Percentiles rank a stretch among this genome's conserved stretches.
These are phyloP conservation scores for Anarhynchus alexandrinus DNA, from an alignment of 2,113 vertebrate genomes.

Conservation along the genomic window DNA sequence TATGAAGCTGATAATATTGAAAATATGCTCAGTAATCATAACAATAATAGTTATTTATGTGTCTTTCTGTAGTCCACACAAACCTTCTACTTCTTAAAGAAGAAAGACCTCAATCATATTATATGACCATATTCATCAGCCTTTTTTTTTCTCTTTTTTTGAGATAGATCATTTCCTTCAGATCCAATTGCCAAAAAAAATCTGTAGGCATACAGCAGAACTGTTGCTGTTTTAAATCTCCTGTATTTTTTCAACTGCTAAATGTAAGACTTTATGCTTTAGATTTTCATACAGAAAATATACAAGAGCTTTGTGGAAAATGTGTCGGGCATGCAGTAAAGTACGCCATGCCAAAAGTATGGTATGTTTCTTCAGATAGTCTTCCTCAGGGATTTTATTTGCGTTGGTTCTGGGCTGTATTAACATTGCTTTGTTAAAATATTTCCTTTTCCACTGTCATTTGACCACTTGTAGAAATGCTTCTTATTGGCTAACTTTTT, in stretches of 20 bases:
- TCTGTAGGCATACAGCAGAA: neutral
- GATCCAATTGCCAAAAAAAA: slow-evolving; percentile 44
- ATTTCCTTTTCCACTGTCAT: slow-evolving; percentile 44
- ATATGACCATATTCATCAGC: neutral
- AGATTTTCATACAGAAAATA: slow-evolving; percentile 57
- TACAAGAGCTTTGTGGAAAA: slow-evolving; percentile 53
- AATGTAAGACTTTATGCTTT: slow-evolving; percentile 27
- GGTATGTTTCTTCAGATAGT: slow-evolving; percentile 10
- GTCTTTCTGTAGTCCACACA: neutral
- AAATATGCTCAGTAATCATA: neutral
- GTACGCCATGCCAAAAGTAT: neutral
- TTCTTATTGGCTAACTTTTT: slow-evolving; percentile 1
- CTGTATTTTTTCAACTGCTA: slow-evolving; percentile 51
- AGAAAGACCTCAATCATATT: neutral
- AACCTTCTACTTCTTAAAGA: neutral
- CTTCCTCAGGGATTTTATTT: slow-evolving; percentile 26
- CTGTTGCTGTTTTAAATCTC: slow-evolving; percentile 34
- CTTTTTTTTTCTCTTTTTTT: neutral
- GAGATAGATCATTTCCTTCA: slow-evolving; percentile 3
- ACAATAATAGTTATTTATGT: neutral
- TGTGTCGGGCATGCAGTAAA: neutral
- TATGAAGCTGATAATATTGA: neutral
- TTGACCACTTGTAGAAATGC: slow-evolving; percentile 28
- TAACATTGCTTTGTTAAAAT: slow-evolving; percentile 33
- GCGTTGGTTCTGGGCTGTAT: neutral